Percentiles rank a stretch among this genome's conserved stretches.
These are phyloP conservation scores for Leptothorax acervorum DNA, from an alignment of 2,888 invertebrate species.

Conservation along the genomic window DNA sequence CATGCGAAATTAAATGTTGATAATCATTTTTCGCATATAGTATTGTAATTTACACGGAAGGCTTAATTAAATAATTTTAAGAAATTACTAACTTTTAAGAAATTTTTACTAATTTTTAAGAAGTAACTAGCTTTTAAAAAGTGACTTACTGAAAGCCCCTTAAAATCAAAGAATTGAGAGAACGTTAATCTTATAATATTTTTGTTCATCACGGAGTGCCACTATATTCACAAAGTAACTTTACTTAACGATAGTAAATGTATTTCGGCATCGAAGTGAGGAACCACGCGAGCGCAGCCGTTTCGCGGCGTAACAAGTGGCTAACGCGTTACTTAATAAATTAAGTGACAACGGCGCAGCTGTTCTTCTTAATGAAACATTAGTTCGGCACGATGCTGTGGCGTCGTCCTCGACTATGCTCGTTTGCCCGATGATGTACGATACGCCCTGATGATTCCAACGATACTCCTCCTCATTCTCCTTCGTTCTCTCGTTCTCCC, in stretches of 20 bases:
- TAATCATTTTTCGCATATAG: not conserved
- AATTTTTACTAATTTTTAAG: no score
- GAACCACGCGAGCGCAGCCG: slow-evolving; percentile 76
- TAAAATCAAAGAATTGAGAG: not conserved
- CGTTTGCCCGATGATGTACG: slow-evolving; percentile 49
- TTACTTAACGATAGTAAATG: not conserved
- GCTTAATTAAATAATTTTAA: no score
- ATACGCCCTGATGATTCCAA: slow-evolving; percentile 48
- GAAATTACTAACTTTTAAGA: not conserved
- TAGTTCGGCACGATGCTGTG: slow-evolving; percentile 80
- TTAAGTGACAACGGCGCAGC: slow-evolving; percentile 85
- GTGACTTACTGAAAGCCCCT: not conserved
- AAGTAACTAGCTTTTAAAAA: not conserved
- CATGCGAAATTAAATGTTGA: not conserved
- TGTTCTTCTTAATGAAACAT: slow-evolving; percentile 85
- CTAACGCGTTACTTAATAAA: slow-evolving; percentile 82
- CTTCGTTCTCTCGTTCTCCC: slow-evolving; percentile 13
- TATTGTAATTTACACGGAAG: not conserved
- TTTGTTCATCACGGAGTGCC: not conserved
- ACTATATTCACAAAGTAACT: slow-evolving; percentile 2
- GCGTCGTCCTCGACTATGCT: slow-evolving; percentile 60
- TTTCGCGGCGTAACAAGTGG: slow-evolving; percentile 61
- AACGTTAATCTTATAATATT: not conserved
- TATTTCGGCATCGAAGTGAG: slow-evolving; percentile 51
- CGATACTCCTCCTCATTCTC: slow-evolving; percentile 42